phyloP scores from a whole-genome alignment of 2,797 vertebrate genomes.

The Cacajao melanocephalus region DNA sequence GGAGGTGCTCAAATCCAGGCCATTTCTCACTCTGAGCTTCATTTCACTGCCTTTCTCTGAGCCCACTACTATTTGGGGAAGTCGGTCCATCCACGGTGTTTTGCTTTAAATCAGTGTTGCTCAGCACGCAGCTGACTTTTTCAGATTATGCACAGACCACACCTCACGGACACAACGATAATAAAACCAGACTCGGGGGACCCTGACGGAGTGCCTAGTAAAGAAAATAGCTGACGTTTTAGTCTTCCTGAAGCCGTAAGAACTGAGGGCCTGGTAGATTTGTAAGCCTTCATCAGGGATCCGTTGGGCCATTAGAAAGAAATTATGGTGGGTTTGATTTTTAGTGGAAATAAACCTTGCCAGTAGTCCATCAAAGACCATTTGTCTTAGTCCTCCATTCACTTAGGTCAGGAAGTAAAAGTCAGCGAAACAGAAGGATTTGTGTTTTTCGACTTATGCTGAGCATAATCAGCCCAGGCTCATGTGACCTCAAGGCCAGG shows the following conservation, averaged over 20 bases:
- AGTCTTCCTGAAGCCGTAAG: constrained; percentile 20
- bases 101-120: constrained; percentile 58
- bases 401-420: constrained; percentile 49
- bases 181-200: constrained; percentile 54
- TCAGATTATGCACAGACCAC: constrained; percentile 74
- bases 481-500: background rate
- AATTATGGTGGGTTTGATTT: constrained; percentile 66
- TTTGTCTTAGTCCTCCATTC: constrained; percentile 58
- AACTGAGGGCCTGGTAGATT: constrained; percentile 29
- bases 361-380: constrained; percentile 62
- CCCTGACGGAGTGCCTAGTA: background rate
- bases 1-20: background rate
- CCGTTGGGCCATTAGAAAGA: constrained; percentile 56
- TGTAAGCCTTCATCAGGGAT: constrained; percentile 46
- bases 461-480: constrained; percentile 54
- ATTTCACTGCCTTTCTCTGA: constrained; percentile 10
- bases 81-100: background rate
- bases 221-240: constrained; percentile 53
- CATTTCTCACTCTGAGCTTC: constrained; percentile 39
- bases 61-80: background rate
- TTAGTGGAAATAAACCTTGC: constrained; percentile 66
- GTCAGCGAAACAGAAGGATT: constrained; percentile 51
- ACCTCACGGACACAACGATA: constrained; percentile 39
- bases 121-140: background rate
- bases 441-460: constrained; percentile 7